phyloP scores from a whole-genome alignment of 1,140 invertebrate genomes.

The Drosophila busckii region DNA sequence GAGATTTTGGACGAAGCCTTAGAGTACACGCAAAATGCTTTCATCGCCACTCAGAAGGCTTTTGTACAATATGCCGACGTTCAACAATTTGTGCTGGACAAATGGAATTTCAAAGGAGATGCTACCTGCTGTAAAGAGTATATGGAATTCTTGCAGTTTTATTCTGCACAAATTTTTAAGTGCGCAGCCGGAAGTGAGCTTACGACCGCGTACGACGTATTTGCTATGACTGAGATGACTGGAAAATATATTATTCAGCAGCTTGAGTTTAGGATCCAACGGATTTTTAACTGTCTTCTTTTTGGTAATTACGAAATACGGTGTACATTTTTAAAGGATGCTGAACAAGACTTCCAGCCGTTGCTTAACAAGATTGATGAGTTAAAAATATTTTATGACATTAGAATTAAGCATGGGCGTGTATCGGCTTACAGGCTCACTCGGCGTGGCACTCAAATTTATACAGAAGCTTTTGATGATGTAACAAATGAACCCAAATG shows the following conservation, averaged over 20 bases:
- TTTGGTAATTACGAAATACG: constrained; percentile 41
- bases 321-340: constrained; percentile 55
- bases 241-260: constrained; percentile 60
- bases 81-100: constrained; percentile 39
- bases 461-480: not conserved
- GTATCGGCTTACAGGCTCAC: constrained; percentile 19
- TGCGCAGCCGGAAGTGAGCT: constrained; percentile 44
- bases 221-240: constrained; percentile 52
- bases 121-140: constrained; percentile 48
- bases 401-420: constrained; percentile 44
- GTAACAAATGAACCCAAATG: constrained; percentile 9
- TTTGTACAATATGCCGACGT: constrained; percentile 54
- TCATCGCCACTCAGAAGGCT: constrained; percentile 31
- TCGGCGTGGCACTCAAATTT: not conserved
- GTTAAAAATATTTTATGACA: constrained; percentile 54
- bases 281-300: constrained; percentile 62
- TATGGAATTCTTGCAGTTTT: constrained; percentile 53
- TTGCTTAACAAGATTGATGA: constrained; percentile 52
- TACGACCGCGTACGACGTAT: constrained; percentile 48
- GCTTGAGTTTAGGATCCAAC: constrained; percentile 62
- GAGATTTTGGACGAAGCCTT: constrained; percentile 61
- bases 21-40: constrained; percentile 48
- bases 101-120: constrained; percentile 48
- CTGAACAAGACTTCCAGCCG: constrained; percentile 50
- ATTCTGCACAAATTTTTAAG: constrained; percentile 54